phyloP scores from a whole-genome alignment of 2,797 vertebrate species.

The Vespertilio murinus region DNA sequence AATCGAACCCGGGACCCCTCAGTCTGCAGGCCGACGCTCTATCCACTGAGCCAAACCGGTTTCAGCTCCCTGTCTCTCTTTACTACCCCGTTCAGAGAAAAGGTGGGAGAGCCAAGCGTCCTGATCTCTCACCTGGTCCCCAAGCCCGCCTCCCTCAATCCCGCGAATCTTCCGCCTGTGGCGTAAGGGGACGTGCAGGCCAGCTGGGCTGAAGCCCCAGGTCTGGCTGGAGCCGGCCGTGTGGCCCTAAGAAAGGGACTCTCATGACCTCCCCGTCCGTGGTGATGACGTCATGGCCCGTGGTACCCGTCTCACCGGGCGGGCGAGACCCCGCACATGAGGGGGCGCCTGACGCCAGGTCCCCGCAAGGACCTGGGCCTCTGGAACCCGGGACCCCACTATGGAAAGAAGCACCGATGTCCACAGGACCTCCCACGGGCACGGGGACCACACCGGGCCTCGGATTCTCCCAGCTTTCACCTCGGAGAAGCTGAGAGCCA shows the following conservation, averaged over 20 bases:
- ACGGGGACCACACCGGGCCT: neutral
- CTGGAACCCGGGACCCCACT: neutral
- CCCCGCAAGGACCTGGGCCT: neutral
- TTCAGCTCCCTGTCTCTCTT: neutral
- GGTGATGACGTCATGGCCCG: neutral
- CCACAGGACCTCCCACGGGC: neutral
- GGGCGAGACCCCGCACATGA: rapidly evolving
- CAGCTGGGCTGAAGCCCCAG: neutral
- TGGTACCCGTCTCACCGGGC: neutral
- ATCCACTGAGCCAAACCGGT: no score
- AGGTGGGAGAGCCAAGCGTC: neutral
- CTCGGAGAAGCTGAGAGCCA: neutral
- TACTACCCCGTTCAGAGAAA: neutral
- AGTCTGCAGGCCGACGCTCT: no score
- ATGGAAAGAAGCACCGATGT: neutral
- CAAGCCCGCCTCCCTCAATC: no score
- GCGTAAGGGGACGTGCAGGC: neutral
- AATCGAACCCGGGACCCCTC: no score
- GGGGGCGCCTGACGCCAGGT: neutral
- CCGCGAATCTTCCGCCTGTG: neutral
- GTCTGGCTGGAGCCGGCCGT: neutral
- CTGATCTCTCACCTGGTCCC: neutral
- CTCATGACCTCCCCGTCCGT: neutral
- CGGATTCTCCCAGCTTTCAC: neutral
- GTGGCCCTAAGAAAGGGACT: neutral